These are phyloP conservation scores for Sylvilagus floridanus DNA, from an alignment of 2,797 vertebrate genomes.

Conservation along the genomic window DNA sequence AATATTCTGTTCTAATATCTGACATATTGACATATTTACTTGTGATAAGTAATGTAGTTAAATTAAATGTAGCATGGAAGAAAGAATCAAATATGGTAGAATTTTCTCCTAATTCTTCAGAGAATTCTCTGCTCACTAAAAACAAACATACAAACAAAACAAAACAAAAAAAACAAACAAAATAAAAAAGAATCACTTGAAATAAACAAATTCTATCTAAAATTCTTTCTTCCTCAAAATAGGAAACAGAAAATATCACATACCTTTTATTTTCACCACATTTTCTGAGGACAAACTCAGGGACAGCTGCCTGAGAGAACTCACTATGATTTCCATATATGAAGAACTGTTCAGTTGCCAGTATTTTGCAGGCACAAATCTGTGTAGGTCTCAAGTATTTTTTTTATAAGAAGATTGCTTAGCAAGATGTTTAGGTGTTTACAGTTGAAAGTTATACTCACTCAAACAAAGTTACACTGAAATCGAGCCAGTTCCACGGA, in stretches of 20 bases:
- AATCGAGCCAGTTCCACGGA: constrained; percentile 95
- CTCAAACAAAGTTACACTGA: constrained; percentile 93
- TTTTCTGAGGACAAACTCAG: background rate
- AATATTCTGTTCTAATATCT: background rate
- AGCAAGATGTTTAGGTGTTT: constrained; percentile 76
- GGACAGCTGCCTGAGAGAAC: background rate
- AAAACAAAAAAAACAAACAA: background rate
- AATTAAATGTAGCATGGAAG: background rate
- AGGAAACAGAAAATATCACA: background rate
- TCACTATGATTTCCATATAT: background rate
- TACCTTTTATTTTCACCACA: constrained; percentile 1
- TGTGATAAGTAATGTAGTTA: background rate
- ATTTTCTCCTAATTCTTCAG: background rate
- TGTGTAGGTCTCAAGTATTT: background rate
- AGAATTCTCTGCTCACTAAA: background rate
- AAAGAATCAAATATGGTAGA: background rate
- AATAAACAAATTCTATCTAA: background rate
- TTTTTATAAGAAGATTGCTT: constrained; percentile 61
- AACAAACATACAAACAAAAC: background rate
- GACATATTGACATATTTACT: background rate
- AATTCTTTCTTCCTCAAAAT: background rate
- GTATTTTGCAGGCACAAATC: background rate
- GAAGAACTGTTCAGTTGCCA: background rate
- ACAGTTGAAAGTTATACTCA: constrained; percentile 87
- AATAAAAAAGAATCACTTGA: background rate